Percentiles rank a stretch among this genome's conserved stretches.
Evolutionary conservation across 2,113 vertebrate genomes (phyloP).

Genomic region (Myotis brandtii): DNA sequence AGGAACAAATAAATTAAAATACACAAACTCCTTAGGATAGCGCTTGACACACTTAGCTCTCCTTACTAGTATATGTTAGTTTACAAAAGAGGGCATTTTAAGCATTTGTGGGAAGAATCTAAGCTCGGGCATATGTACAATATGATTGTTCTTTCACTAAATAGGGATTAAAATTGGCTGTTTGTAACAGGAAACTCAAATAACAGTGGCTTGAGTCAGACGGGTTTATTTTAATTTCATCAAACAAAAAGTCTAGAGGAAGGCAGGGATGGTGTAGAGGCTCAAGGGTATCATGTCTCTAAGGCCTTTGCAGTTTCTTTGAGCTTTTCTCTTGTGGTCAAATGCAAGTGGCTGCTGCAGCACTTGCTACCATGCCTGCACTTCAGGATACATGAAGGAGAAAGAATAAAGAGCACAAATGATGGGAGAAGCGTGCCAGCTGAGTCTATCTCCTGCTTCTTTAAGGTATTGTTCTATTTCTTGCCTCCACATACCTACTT

Average conservation of each 20-base stretch:
- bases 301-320: not conserved
- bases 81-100: not conserved
- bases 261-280: not conserved
- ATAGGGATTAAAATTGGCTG: not conserved
- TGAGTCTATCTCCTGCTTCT: not conserved
- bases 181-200: not conserved
- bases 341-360: not conserved
- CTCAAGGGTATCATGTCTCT: not conserved
- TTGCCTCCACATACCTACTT: not conserved
- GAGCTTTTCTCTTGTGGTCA: not conserved
- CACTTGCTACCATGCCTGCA: not conserved
- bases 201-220: not conserved
- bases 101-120: not conserved
- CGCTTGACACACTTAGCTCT: not conserved
- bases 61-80: not conserved
- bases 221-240: not conserved
- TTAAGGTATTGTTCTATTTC: not conserved
- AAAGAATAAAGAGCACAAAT: not conserved
- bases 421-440: not conserved
- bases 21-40: not conserved
- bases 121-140: not conserved
- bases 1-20: not conserved
- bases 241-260: not conserved
- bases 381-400: not conserved
- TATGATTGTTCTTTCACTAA: slow-evolving; percentile 30